Percentiles rank a stretch among this genome's conserved stretches.
Evolutionary conservation across 2,888 invertebrate species (phyloP).

Genomic region (Polylopha cassiicola): DNA sequence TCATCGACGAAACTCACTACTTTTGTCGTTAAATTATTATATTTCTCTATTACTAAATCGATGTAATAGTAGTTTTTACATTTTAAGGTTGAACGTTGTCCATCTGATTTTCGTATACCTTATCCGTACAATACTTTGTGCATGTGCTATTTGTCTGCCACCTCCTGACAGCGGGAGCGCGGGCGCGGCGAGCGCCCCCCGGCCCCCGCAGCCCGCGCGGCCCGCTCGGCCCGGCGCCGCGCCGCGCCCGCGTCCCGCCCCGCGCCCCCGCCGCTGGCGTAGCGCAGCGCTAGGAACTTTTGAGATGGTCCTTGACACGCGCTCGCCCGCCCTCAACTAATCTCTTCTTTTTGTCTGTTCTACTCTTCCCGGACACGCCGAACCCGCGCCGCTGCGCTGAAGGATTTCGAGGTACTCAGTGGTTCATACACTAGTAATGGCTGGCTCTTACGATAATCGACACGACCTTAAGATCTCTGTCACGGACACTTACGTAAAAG

Average conservation of each 20-base stretch:
- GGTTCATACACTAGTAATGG: slow-evolving; percentile 74
- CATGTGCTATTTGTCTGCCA: slow-evolving; percentile 66
- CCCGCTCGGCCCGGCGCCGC: slow-evolving; percentile 7
- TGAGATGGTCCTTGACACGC: slow-evolving; percentile 92
- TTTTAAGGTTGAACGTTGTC: slow-evolving; percentile 59
- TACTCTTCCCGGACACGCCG: slow-evolving; percentile 84
- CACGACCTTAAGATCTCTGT: slow-evolving; percentile 61
- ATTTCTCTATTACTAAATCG: slow-evolving; percentile 62
- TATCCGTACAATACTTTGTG: slow-evolving; percentile 48
- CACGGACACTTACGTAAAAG: slow-evolving; percentile 60
- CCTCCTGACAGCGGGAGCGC: slow-evolving; percentile 37
- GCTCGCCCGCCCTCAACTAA: slow-evolving; percentile 78
- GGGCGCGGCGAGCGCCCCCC: slow-evolving; percentile 23
- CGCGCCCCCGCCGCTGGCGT: slow-evolving; percentile 28
- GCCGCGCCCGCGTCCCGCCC: slow-evolving; percentile 15
- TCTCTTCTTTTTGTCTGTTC: slow-evolving; percentile 82
- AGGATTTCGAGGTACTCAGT: slow-evolving; percentile 91
- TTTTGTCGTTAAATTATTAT: slow-evolving; percentile 49
- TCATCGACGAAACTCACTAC: slow-evolving; percentile 49
- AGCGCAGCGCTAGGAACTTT: slow-evolving; percentile 84
- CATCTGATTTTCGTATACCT: slow-evolving; percentile 50
- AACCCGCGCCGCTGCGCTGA: slow-evolving; percentile 81
- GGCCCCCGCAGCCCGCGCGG: slow-evolving; percentile 22
- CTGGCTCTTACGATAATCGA: slow-evolving; percentile 68
- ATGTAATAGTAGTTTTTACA: slow-evolving; percentile 66